A percentile compares a stretch with the other conserved stretches of the same genome.
phyloP scores from a whole-genome alignment of 2,797 vertebrate species.

The Darevskia mixta region DNA sequence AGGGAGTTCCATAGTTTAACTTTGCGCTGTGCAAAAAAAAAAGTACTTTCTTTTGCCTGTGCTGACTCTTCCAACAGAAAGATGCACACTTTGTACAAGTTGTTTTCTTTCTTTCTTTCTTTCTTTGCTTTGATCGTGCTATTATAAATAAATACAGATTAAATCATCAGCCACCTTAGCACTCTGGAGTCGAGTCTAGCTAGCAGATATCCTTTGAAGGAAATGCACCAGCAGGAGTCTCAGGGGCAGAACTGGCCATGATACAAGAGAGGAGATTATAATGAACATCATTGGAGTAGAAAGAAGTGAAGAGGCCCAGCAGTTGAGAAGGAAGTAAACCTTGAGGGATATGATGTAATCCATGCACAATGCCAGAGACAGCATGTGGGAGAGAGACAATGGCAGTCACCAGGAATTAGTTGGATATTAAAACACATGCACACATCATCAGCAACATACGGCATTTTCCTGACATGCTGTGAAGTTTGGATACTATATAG shows the following conservation, averaged over 20 bases:
- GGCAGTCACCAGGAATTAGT: background rate
- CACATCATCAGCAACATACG: background rate
- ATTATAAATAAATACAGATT: too few species aligned
- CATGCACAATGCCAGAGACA: background rate
- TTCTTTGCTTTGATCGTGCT: too few species aligned
- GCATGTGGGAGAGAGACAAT: background rate
- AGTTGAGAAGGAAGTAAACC: background rate
- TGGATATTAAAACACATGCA: background rate
- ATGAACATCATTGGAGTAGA: background rate
- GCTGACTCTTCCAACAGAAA: too few species aligned
- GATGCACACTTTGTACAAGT: too few species aligned
- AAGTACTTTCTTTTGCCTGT: too few species aligned
- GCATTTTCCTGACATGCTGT: background rate
- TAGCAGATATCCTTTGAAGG: background rate
- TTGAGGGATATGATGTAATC: conserved; percentile 13
- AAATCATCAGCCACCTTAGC: too few species aligned
- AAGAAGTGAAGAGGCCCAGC: background rate
- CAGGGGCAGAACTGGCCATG: background rate
- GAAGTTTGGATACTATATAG: background rate
- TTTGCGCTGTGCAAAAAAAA: too few species aligned
- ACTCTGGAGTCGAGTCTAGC: background rate
- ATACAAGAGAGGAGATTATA: background rate
- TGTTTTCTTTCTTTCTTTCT: too few species aligned
- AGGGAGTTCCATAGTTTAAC: too few species aligned
- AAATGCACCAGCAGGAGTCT: background rate